A percentile compares a stretch with the other conserved stretches of the same genome.
Evolutionary conservation across 2,797 vertebrate species (phyloP).

Genomic region (Pristis pectinata): DNA sequence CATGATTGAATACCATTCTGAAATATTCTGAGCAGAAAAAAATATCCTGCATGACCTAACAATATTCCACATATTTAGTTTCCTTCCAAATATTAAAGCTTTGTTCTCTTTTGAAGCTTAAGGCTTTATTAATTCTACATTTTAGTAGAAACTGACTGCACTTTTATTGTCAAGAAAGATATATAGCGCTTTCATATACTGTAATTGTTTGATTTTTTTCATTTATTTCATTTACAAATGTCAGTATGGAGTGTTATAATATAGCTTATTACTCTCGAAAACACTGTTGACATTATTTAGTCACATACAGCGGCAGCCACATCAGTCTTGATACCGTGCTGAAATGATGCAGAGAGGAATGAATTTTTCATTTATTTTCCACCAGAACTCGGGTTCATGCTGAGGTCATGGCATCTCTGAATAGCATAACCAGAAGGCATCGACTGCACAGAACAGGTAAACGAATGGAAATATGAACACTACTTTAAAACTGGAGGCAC

Average conservation of each 20-base stretch:
- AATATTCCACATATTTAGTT: neutral
- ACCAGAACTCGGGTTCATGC: constrained; percentile 56
- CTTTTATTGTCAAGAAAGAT: constrained; percentile 27
- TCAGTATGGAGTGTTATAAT: constrained; percentile 60
- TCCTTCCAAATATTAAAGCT: neutral
- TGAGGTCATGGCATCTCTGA: constrained; percentile 56
- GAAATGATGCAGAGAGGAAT: constrained; percentile 64
- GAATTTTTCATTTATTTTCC: constrained; percentile 61
- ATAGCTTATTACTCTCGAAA: constrained; percentile 56
- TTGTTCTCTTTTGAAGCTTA: neutral
- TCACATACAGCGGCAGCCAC: constrained; percentile 59
- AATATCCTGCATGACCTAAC: neutral
- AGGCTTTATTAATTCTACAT: constrained; percentile 28
- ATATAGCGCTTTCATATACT: neutral
- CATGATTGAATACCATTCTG: neutral
- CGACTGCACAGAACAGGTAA: constrained; percentile 56
- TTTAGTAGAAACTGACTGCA: constrained; percentile 27
- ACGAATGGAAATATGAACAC: constrained; percentile 58
- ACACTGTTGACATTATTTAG: constrained; percentile 68
- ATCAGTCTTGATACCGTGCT: constrained; percentile 64
- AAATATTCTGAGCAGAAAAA: neutral
- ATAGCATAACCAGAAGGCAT: constrained; percentile 51
- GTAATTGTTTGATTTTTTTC: constrained; percentile 45
- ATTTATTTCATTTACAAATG: constrained; percentile 55
- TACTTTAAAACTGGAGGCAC: constrained; percentile 59